These are phyloP conservation scores for Anoplophora glabripennis DNA, from an alignment of 1,140 invertebrate species.

Conservation along the genomic window DNA sequence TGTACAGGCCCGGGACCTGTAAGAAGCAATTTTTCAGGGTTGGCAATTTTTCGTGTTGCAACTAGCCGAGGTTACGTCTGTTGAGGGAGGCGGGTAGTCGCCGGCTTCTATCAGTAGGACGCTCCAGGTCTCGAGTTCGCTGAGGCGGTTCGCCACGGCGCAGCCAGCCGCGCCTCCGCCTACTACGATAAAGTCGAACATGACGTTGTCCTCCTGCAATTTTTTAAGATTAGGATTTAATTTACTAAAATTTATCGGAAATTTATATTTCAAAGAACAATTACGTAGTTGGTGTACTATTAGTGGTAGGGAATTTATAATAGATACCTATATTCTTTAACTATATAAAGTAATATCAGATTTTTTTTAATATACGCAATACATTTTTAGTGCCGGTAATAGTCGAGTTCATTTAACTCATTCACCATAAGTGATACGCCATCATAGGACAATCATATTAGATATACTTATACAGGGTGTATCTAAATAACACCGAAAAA, in stretches of 20 bases:
- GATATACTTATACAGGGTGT: no score
- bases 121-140: slow-evolving; percentile 44
- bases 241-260: not conserved
- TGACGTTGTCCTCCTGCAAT: slow-evolving; percentile 21
- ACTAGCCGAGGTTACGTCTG: slow-evolving; percentile 14
- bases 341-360: no score
- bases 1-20: slow-evolving; percentile 28
- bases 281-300: no score
- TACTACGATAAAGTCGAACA: slow-evolving; percentile 81
- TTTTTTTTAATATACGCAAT: no score
- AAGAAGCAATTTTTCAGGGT: not conserved
- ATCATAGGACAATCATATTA: no score
- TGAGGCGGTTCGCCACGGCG: slow-evolving; percentile 56
- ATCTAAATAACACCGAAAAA: no score
- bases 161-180: slow-evolving; percentile 89
- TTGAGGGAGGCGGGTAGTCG: slow-evolving; percentile 40
- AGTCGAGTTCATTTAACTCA: no score
- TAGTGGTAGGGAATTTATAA: no score
- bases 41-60: not conserved
- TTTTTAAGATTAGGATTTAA: not conserved
- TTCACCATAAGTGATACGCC: no score
- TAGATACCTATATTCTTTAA: no score
- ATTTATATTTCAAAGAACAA: no score
- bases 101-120: slow-evolving; percentile 50
- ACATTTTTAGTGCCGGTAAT: no score